Evolutionary conservation across 1,140 invertebrate species (phyloP), one percentile per base, ranked within the genome.

Genomic region (Eurosta solidaginis): DNA sequence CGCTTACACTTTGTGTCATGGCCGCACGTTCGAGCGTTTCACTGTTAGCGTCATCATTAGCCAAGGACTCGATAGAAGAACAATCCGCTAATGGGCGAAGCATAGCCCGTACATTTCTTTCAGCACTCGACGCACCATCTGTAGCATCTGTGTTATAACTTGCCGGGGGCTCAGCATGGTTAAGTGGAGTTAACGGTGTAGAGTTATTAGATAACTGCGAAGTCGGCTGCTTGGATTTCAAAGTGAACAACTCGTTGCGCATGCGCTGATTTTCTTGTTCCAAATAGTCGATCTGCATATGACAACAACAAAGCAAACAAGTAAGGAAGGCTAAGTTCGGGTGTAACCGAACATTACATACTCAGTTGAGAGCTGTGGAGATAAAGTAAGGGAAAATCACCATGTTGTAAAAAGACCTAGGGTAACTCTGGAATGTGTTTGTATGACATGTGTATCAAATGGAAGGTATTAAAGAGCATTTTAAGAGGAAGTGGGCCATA

Each of bases 181-280:
- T 47, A 5, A 2, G 17, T 42, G 59, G n/a, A 17, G 74, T 74
- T 14, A 2, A 36, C 17, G 68, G n/a, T n/a, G 22, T 63, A 49
- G 40, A 33, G 27, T 29, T 54, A 22, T 20, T 77, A 40, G 29
- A 12, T 40, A 20, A 29, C 45, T 14, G 73, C 6, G 14, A 3
- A 47, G 45, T n/a, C 12, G 7, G 45, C 12, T 40, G 29, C 12
- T 68, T 36, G 6, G 59, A 36, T 17, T 68, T 68, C n/a, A 68
- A 42, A 2, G 79, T 36, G 12, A 81, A 77, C 42, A 86, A 10
- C 44, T 86, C 85, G 1, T 83, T 82, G 12, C 81, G 81, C 20
- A 86, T 74, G 3, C 59, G 81, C 79, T 82, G 78, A 40, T 86
- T 86, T 81, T 86, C 84, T 80, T 84, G 81, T 79, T 86, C 85